Evolutionary conservation across 1,140 invertebrate species (phyloP), one percentile per base, ranked within the genome.

Genomic region (Agraylea sexmaculata): DNA sequence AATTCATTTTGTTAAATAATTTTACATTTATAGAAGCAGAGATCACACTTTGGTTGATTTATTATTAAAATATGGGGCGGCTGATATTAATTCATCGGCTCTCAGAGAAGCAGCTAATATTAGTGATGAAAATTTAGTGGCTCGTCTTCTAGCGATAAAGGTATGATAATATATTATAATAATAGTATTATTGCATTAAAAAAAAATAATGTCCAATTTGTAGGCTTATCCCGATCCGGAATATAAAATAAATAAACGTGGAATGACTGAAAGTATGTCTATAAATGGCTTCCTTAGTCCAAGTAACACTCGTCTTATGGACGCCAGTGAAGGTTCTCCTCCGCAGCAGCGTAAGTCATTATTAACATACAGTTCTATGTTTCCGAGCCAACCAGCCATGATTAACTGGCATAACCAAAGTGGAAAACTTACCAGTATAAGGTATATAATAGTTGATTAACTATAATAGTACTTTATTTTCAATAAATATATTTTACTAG

Each of bases 321-420:
- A 23, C 11, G 20, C 32, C n/a, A 25, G 12, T n/a, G 33, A 44
- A 22, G 27, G 25, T 31, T 20, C 36, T 11, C 30, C 47, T 46
- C 43, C 68, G 59, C 49, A 70, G 51, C 51, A 73, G 3, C 74
- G 66, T 7, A 72, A 75, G 32, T 69, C 77, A 1, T 73, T 77
- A 44, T 70, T 86, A 21, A 83, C 81, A 1, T 84, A 84, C 56
- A 80, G 78, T 46, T 74, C 81, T 4, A 72, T 90, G 41, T 87
- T 87, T 55, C 91, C 92, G 4, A 80, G 81, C 35, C 77, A 73
- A 25, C 74, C 92, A 1, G 89, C 92, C 0, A 91, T 92, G 74
- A 76, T 98, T 3, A 89, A 93, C 61, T 98, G 94, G 94, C 84
- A 96, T 49, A 77, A 83, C 50, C 78, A 89, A 49, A 74, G 78